Percentiles rank a stretch among this genome's conserved stretches.
Conservation (phyloP, 2,113 vertebrate species). For the Piaya cayana region DNA sequence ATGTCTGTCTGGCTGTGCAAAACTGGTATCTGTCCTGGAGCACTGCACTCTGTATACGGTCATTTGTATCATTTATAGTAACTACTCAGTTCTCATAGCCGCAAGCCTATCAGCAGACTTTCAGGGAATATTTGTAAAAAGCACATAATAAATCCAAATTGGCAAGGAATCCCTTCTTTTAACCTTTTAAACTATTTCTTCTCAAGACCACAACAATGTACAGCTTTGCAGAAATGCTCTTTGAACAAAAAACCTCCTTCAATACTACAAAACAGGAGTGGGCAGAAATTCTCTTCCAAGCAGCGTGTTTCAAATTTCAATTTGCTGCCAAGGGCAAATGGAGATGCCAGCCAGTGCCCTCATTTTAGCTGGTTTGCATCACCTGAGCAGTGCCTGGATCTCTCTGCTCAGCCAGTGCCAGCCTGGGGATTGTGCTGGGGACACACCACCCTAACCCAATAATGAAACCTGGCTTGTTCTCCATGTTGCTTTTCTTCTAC, state of each 20-base stretch:
- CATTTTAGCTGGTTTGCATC: background rate
- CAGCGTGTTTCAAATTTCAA: background rate
- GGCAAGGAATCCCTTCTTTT: background rate
- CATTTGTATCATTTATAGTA: background rate
- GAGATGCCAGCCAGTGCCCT: background rate
- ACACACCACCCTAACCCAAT: background rate
- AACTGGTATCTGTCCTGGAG: background rate
- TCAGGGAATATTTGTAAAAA: background rate
- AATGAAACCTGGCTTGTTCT: background rate
- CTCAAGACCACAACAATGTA: slow-evolving; percentile 5
- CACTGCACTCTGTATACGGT: background rate
- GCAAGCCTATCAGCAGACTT: background rate
- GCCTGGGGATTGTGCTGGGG: background rate
- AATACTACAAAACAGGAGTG: background rate
- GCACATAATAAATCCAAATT: background rate
- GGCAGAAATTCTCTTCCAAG: background rate
- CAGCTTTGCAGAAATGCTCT: background rate
- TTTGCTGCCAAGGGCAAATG: background rate
- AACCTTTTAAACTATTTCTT: background rate
- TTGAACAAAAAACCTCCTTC: background rate
- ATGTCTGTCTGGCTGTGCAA: background rate
- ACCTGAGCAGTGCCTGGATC: background rate
- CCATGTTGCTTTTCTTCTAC: background rate
- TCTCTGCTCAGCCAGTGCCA: background rate
- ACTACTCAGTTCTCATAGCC: background rate